Percentiles rank a stretch among this genome's conserved stretches.
These are phyloP conservation scores for Gambelia wislizenii DNA, from an alignment of 2,797 vertebrate species.

Conservation along the genomic window DNA sequence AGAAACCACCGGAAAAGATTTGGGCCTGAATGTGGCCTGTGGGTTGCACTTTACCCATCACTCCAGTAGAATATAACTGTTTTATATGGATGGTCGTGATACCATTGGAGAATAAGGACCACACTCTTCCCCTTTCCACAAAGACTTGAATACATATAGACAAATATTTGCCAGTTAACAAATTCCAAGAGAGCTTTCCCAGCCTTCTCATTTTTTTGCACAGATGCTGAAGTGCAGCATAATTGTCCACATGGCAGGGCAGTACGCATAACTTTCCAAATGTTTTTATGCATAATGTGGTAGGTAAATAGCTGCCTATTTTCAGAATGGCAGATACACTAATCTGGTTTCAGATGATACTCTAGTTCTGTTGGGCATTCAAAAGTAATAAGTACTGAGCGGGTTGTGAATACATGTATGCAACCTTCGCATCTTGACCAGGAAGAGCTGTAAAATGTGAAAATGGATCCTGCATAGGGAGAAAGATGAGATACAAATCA, in stretches of 20 bases:
- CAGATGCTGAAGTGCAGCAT: background rate
- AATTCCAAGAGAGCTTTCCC: background rate
- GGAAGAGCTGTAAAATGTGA: background rate
- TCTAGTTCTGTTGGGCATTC: background rate
- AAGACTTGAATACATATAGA: background rate
- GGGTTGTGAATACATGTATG: background rate
- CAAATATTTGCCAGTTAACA: background rate
- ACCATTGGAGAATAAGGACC: no score
- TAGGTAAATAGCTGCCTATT: background rate
- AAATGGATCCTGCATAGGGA: no score
- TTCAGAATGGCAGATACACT: background rate
- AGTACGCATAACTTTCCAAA: background rate
- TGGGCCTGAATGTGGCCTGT: no score
- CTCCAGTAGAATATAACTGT: no score
- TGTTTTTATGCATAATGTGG: background rate
- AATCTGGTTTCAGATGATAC: background rate
- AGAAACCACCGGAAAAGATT: no score
- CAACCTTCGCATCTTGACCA: background rate
- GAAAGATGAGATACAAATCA: no score
- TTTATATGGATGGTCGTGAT: background rate
- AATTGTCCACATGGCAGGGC: background rate
- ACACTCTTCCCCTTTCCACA: background rate
- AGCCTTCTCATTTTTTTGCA: background rate
- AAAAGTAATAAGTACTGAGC: background rate
- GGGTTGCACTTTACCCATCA: no score